phyloP scores from a whole-genome alignment of 2,797 vertebrate species.

The Pseudocheirus occidentalis region DNA sequence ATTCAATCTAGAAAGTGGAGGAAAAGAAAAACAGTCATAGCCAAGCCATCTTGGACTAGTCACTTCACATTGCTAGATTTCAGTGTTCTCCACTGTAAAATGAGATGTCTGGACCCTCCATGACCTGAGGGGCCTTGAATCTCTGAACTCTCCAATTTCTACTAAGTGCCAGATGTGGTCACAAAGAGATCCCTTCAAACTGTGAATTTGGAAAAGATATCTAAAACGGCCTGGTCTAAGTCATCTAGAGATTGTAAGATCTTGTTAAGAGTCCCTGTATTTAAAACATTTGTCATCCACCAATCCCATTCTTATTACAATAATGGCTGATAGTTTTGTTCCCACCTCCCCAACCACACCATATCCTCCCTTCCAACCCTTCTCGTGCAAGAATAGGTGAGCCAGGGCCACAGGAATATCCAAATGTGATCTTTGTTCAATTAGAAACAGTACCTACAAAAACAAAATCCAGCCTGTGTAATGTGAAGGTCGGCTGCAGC shows the following conservation, averaged over 20 bases:
- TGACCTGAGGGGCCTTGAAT: neutral
- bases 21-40: constrained; percentile 29
- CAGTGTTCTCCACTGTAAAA: neutral
- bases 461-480: constrained; percentile 56
- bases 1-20: constrained; percentile 43
- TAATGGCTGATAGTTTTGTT: neutral
- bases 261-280: constrained; percentile 1
- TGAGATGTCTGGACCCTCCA: neutral
- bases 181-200: neutral
- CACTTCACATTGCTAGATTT: neutral
- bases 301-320: constrained; percentile 41
- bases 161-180: neutral
- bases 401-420: constrained; percentile 46
- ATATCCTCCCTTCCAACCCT: neutral
- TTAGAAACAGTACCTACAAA: constrained; percentile 49
- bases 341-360: neutral
- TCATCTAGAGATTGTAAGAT: constrained; percentile 9
- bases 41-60: constrained; percentile 17
- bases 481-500: constrained; percentile 59
- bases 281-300: constrained; percentile 59
- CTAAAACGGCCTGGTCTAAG: neutral
- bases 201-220: neutral
- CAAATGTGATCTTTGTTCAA: constrained; percentile 51
- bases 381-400: constrained; percentile 55
- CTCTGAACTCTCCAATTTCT: neutral